phyloP scores from a whole-genome alignment of 2,797 vertebrate species.

The Chromis chromis region DNA sequence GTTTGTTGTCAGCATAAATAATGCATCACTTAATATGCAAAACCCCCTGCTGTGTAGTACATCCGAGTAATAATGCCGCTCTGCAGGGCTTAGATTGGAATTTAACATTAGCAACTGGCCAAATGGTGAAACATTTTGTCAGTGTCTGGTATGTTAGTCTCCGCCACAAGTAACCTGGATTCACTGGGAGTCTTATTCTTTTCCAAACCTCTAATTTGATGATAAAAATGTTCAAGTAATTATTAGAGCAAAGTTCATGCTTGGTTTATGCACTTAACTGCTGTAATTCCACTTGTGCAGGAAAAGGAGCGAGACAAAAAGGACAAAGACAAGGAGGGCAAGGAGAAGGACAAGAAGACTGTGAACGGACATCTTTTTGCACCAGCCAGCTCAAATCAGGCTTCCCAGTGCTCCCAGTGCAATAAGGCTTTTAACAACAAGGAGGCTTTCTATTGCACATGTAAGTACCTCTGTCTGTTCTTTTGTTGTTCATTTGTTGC shows the following conservation, averaged over 20 bases:
- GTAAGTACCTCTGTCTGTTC: conserved; percentile 81
- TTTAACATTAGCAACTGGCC: conserved; percentile 32
- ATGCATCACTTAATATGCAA: conserved; percentile 67
- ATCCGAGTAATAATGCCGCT: conserved; percentile 68
- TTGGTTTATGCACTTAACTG: conserved; percentile 9
- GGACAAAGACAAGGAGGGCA: conserved; percentile 89
- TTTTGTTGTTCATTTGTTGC: neutral
- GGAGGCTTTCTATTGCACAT: conserved; percentile 89
- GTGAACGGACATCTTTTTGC: conserved; percentile 91
- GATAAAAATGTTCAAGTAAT: conserved; percentile 23
- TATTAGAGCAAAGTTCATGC: neutral
- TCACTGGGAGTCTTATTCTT: neutral
- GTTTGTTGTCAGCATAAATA: conserved; percentile 68
- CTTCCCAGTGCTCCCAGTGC: conserved; percentile 90
- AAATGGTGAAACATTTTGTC: conserved; percentile 21
- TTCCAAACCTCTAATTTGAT: conserved; percentile 21
- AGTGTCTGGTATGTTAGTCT: conserved; percentile 31
- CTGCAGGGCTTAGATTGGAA: conserved; percentile 63
- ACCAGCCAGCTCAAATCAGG: conserved; percentile 76
- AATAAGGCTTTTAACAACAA: conserved; percentile 89
- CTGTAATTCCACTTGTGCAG: conserved; percentile 74
- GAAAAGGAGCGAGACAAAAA: conserved; percentile 92
- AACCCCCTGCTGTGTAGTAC: conserved; percentile 47
- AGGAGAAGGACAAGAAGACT: conserved; percentile 87
- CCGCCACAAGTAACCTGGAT: conserved; percentile 12